Evolutionary conservation across 2,113 vertebrate species (phyloP).

Genomic region (Naja naja): DNA sequence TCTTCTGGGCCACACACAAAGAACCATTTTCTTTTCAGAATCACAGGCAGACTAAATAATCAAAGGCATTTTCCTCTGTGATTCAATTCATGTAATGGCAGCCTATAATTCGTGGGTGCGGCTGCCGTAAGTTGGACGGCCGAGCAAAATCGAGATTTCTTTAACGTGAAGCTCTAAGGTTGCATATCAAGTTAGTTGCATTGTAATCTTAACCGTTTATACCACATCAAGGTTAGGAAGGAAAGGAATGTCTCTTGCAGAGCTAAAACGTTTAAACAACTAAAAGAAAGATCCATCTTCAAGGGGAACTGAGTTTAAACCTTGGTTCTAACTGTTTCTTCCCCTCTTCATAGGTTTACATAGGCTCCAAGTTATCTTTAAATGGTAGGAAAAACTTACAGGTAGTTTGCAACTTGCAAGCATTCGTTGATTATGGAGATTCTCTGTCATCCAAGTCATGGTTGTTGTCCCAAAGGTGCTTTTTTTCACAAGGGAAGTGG

Average conservation of each 20-base stretch:
- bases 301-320: not conserved
- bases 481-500: too few species aligned
- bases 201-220: not conserved
- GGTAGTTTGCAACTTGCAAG: too few species aligned
- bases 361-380: too few species aligned
- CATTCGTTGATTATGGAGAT: too few species aligned
- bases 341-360: too few species aligned
- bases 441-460: too few species aligned
- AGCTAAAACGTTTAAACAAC: not conserved
- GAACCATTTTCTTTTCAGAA: not conserved
- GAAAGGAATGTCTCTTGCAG: not conserved
- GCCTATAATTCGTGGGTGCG: not conserved
- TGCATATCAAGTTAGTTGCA: not conserved
- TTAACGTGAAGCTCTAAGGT: not conserved
- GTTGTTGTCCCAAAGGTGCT: too few species aligned
- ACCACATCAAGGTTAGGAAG: not conserved
- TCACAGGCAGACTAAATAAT: not conserved
- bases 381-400: too few species aligned
- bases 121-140: not conserved
- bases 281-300: not conserved
- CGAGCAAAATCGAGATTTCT: not conserved
- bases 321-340: not conserved
- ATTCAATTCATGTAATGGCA: constrained; percentile 14
- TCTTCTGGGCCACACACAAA: constrained; percentile 19
- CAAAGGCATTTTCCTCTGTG: not conserved